phyloP scores from a whole-genome alignment of 2,888 invertebrate species.

The Drosophila paranaensis region DNA sequence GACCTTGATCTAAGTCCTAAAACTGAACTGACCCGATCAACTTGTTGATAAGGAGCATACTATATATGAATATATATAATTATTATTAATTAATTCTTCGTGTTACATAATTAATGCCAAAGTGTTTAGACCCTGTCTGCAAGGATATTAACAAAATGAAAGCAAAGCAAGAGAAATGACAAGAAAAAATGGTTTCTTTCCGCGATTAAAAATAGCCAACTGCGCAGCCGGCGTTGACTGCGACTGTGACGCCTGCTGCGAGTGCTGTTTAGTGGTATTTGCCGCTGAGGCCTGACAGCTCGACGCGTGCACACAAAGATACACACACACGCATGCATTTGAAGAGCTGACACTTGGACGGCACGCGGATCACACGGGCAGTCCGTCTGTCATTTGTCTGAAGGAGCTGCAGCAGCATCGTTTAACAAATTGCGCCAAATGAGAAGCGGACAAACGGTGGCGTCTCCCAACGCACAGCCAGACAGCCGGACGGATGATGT shows the following conservation, averaged over 20 bases:
- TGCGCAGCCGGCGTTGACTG: conserved; percentile 34
- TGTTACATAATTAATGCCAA: neutral
- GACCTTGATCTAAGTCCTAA: no score
- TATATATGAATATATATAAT: neutral
- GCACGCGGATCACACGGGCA: conserved; percentile 29
- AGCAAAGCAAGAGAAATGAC: conserved; percentile 46
- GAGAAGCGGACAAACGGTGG: conserved; percentile 47
- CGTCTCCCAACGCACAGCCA: conserved; percentile 18
- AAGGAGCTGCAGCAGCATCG: conserved; percentile 39
- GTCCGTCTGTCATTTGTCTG: conserved; percentile 37
- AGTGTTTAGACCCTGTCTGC: neutral
- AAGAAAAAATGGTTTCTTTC: conserved; percentile 72
- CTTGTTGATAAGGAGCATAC: neutral
- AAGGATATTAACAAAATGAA: conserved; percentile 17
- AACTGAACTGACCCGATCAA: neutral
- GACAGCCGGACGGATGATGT: neutral
- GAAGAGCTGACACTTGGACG: conserved; percentile 44
- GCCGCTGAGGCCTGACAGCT: conserved; percentile 69
- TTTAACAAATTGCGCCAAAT: conserved; percentile 73
- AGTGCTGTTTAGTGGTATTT: conserved; percentile 68
- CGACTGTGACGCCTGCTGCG: conserved; percentile 45
- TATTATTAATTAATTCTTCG: no score
- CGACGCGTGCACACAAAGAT: conserved; percentile 26
- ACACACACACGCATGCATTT: conserved; percentile 40
- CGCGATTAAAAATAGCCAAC: conserved; percentile 73